These are phyloP conservation scores for Eristalinus sepulchralis DNA, from an alignment of 2,888 invertebrate genomes.

Conservation along the genomic window DNA sequence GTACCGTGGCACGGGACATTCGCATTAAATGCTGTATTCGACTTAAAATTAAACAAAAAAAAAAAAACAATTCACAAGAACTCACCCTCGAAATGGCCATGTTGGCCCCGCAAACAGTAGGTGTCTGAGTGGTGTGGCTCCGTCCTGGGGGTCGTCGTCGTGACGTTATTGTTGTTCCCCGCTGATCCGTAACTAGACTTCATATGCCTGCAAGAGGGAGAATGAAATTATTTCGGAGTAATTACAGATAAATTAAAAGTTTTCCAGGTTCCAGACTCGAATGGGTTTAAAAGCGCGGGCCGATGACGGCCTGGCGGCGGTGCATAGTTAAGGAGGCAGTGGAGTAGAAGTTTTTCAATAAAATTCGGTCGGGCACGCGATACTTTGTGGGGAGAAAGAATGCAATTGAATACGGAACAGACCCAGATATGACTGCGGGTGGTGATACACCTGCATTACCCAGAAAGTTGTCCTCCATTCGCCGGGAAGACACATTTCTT, in stretches of 20 bases:
- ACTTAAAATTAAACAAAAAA: not conserved
- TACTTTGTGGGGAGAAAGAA: not conserved
- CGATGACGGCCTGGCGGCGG: not conserved
- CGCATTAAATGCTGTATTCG: not conserved
- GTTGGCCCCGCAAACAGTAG: constrained; percentile 46
- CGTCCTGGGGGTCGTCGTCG: not conserved
- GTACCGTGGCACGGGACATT: not conserved
- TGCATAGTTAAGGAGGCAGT: not conserved
- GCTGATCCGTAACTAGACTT: constrained; percentile 47
- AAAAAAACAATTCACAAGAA: constrained; percentile 17
- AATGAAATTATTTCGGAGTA: not conserved
- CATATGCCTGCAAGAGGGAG: constrained; percentile 29
- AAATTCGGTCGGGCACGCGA: not conserved
- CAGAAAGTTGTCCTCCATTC: not conserved
- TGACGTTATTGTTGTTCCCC: constrained; percentile 38
- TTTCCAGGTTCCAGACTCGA: not conserved
- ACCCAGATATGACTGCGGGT: not conserved
- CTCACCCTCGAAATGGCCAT: constrained; percentile 7
- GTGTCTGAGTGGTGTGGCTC: constrained; percentile 11
- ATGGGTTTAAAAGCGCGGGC: not conserved
- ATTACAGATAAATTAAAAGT: not conserved
- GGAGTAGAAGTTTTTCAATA: not conserved
- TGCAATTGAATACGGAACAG: not conserved
- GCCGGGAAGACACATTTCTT: not conserved
- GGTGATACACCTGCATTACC: not conserved